Conservation (phyloP, 1,140 invertebrate genomes). For the Neoseiulus cucumeris region DNA sequence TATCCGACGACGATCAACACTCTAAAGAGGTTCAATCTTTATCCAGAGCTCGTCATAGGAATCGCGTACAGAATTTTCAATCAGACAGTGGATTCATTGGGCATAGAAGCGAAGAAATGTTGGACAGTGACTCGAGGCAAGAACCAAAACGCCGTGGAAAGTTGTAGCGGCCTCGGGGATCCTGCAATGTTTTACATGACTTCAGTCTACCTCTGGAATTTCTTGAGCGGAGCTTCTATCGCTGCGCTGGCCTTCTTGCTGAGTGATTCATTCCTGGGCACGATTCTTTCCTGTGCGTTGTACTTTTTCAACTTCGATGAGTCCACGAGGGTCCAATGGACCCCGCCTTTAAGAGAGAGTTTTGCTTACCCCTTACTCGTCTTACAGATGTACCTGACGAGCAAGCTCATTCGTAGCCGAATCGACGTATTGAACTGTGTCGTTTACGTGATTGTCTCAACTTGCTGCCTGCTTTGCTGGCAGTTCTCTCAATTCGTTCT, state of each 20-base stretch:
- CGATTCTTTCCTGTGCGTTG: slow-evolving; percentile 39
- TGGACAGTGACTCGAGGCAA: slow-evolving; percentile 42
- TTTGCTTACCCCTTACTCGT: slow-evolving; percentile 50
- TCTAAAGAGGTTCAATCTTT: slow-evolving; percentile 54
- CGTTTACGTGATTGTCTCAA: slow-evolving; percentile 2
- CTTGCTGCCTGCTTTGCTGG: slow-evolving; percentile 14
- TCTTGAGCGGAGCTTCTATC: slow-evolving; percentile 38
- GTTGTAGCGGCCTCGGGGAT: slow-evolving; percentile 49
- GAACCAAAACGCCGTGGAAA: slow-evolving; percentile 39
- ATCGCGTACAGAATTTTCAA: slow-evolving; percentile 32
- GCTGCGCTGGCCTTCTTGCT: slow-evolving; percentile 30
- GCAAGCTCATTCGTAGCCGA: slow-evolving; percentile 24
- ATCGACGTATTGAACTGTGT: neutral
- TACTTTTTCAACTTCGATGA: slow-evolving; percentile 55
- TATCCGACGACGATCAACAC: slow-evolving; percentile 57
- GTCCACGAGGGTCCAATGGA: slow-evolving; percentile 57
- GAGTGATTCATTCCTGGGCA: slow-evolving; percentile 45
- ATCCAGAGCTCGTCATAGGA: slow-evolving; percentile 45
- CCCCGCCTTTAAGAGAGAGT: slow-evolving; percentile 57
- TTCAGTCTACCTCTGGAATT: slow-evolving; percentile 42
- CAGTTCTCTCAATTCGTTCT: slow-evolving; percentile 22
- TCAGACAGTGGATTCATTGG: slow-evolving; percentile 25
- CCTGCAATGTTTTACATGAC: slow-evolving; percentile 53
- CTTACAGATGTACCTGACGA: slow-evolving; percentile 30
- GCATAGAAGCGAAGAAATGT: slow-evolving; percentile 32